Evolutionary conservation across 2,113 vertebrate species (phyloP), one percentile per base, ranked within the genome.

Genomic region (Polypterus bichir): DNA sequence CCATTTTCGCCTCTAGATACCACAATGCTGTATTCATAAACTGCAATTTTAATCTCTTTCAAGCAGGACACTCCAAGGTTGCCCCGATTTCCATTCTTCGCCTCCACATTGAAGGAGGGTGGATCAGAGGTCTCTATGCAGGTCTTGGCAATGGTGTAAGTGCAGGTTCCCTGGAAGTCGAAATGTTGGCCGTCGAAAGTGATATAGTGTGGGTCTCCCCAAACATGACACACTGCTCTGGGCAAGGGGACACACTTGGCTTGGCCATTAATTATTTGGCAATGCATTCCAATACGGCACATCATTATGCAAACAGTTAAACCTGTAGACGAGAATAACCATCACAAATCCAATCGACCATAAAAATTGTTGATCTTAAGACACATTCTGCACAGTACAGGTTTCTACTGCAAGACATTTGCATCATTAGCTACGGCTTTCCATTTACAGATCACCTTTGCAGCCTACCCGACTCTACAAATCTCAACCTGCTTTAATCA

Each of bases 131-230:
- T 69, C 6, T 9, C n/a, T 2, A 64, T 62, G 4, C 61, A 55
- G 53, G 61, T 62, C 63, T 46, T 48, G 8, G 63, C 64, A 52
- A 77, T 54, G 53, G 56, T 62, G 53, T 77, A 75, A 27, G 73
- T 68, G 57, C 73, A 75, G 51, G 71, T 66, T 9, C 68, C 71
- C 56, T 75, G 66, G 61, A 75, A 69, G 49, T 66, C 52, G 44
- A 67, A 66, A 2, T 45, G 6, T 46, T 48, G 59, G 3, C 71
- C 71, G 49, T 83, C 81, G 11, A 81, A 83, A 0, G 79, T 75
- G 63, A 8, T 61, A 62, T 73, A n/a, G n/a, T n/a, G n/a, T n/a
- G n/a, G n/a, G n/a, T n/a, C n/a, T n/a, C n/a, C n/a, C n/a, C n/a
- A n/a, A 81, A 53, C 76, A 9, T 63, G 66, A 53, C 79, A 81